Evolutionary conservation across 2,113 vertebrate species (phyloP), one percentile per base, ranked within the genome.

Genomic region (Patagioenas fasciata): DNA sequence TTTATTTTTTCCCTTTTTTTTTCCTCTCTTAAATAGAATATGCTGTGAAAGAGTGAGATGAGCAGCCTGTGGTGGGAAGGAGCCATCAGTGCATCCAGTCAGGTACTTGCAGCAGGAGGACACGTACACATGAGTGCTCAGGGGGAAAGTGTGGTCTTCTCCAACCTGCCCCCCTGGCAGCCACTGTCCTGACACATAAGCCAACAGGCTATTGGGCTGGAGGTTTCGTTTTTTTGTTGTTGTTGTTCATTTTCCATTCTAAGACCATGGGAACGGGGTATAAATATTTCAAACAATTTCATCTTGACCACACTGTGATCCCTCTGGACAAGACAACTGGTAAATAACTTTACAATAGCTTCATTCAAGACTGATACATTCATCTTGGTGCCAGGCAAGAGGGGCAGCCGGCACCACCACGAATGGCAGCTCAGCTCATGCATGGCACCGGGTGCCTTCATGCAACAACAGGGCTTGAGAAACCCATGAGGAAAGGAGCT

Each of bases 201-300:
- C 72, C 67, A 78, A n/a, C 17, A 32, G 60, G 50, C 38, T 75
- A 82, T 78, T 9, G 65, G 31, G n/a, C 53, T 87, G 44, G 17
- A 70, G 4, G 10, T 14, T 13, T 50, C 9, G 26, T 51, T 10
- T 23, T 16, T 78, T 53, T 53, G 15, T 28, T 56, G 23, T 75
- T 79, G 77, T 75, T 21, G 8, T 61, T 91, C 26, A 10, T 80
- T 93, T 80, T 81, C 67, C 62, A 21, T 92, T 89, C 95, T 69
- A n/a, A 44, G 87, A 79, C 57, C 73, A 67, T 66, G 89, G 91
- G 91, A 94, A 91, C 69, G 81, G 48, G 17, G 16, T 71, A 84
- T 50, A 87, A 97, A 67, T 79, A 91, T 65, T 79, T 91, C 80
- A 58, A 87, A 95, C 84, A 82, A 93, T 81, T 93, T 36, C 78